Base-by-base conservation (phyloP, 1,140 invertebrate species). In the Formica exsecta region DNA sequence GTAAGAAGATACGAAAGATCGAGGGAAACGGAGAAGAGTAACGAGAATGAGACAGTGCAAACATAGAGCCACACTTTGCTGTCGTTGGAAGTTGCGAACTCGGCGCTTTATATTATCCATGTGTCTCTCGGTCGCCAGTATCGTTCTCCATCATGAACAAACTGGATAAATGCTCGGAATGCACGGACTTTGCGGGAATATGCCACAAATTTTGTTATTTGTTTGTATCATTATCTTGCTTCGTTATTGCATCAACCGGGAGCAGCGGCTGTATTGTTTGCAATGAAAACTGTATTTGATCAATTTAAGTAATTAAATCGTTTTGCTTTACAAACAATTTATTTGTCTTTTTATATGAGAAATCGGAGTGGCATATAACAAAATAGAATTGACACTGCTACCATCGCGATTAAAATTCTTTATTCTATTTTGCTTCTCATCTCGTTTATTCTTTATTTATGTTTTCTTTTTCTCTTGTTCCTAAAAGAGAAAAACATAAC, bases 91-190 rank as follows among this genome's bases (percentile, higher is more conserved):
- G 87, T 86, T 64, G 79, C 86, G 64, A 80, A 73, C 83, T 48
- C 64, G 75, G 83, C 86, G 66, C 86, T 91, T 92, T 91, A 92
- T 92, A 93, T 92, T 89, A 90, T 88, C 75, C 81, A 90, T 65
- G 86, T 85, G 86, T 85, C 57, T 77, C 54, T 32, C 73, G 80
- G 54, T 73, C 79, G 57, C 79, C 41, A 59, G 54, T 59, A 22
- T 57, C 57, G 51, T 86, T 84, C 76, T 83, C 79, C 68, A 74
- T 74, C 79, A 83, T 29, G 68, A 57, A 5, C 68, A 48, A 61
- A 83, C 68, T 83, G 41, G 68, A 83, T 73, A 83, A 62, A 83
- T 74, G 70, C 25, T 61, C 29, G 7, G 29, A 51, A 57, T 48
- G 65, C 38, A 22, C 22, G 38, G 54, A 61, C 54, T 13, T 19